These are phyloP conservation scores for Chondrosia reniformis DNA, from an alignment of 37 sponge, comb jelly and placozoan species.

Conservation along the genomic window DNA sequence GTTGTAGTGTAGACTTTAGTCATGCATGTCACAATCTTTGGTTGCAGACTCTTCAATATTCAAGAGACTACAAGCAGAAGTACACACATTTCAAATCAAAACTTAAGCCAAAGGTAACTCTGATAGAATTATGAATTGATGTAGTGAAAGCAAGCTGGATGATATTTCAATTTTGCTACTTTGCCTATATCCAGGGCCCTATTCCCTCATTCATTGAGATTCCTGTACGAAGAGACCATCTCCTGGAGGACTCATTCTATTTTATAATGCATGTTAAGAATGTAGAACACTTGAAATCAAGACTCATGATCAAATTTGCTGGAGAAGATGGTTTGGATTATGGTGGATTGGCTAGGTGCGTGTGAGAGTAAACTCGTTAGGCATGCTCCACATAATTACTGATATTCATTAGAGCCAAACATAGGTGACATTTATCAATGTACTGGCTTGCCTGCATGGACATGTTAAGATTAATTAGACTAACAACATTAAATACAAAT, in stretches of 20 bases:
- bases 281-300: constrained; percentile 30
- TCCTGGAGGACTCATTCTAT: constrained; percentile 86
- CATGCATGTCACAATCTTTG: not conserved
- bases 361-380: not conserved
- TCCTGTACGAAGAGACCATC: constrained; percentile 43
- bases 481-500: no score
- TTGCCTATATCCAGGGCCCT: constrained; percentile 14
- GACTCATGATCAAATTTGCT: constrained; percentile 74
- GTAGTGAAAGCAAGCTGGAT: no score
- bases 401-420: not conserved
- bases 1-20: not conserved
- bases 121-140: not conserved
- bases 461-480: no score
- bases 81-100: constrained; percentile 69
- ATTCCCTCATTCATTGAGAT: constrained; percentile 72
- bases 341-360: constrained; percentile 89
- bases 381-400: not conserved
- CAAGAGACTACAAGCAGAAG: constrained; percentile 85
- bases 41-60: constrained; percentile 45
- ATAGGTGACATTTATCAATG: no score
- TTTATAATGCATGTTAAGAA: constrained; percentile 68
- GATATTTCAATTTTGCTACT: no score
- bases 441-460: no score
- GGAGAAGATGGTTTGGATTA: constrained; percentile 95
- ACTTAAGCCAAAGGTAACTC: constrained; percentile 31